Evolutionary conservation across 2,888 invertebrate species (phyloP), one percentile per base, ranked within the genome.

Genomic region (Theretra japonica): DNA sequence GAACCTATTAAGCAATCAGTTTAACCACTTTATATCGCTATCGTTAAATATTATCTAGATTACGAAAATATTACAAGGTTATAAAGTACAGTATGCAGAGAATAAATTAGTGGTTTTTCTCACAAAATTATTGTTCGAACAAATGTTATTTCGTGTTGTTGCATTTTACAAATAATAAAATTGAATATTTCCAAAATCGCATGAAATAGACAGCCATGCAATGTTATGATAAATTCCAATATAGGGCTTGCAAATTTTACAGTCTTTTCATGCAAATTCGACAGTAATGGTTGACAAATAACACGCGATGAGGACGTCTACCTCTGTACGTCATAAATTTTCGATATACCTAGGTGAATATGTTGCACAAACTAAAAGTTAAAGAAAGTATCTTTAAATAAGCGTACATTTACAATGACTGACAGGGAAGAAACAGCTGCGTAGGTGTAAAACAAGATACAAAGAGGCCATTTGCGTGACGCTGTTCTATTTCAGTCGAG

Each of bases 1-100:
- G 71, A 75, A 75, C 79, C 78, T 82, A 83, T 88, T 86, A 84
- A 82, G 82, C 81, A 88, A 88, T 87, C 84, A 86, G 87, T 89
- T 83, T 80, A 80, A 84, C 80, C 80, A 77, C 76, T 77, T 23
- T 62, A 53, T 58, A 33, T 70, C 30, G 30, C 25, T 62, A 21
- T 30, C 17, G 17, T 17, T 1, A 41, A 62, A 6, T 23, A 6
- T 41, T 21, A 48, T 65, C 17, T 25, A 17, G 53, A 53, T 17
- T 53, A n/a, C 19, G 53, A n/a, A 53, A n/a, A n/a, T 53, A 53
- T n/a, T n/a, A 53, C n/a, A 53, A n/a, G n/a, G 17, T 53, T 53
- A 53, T 53, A n/a, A 53, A 53, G 4, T 17, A 53, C 41, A 41
- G 11, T 15, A 15, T 41, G 41, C 15, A 41, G 41, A 41, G 15